A percentile compares a stretch with the other conserved stretches of the same genome.
These are phyloP conservation scores for Pomacea canaliculata DNA, from an alignment of 2,888 invertebrate species.

Conservation along the genomic window DNA sequence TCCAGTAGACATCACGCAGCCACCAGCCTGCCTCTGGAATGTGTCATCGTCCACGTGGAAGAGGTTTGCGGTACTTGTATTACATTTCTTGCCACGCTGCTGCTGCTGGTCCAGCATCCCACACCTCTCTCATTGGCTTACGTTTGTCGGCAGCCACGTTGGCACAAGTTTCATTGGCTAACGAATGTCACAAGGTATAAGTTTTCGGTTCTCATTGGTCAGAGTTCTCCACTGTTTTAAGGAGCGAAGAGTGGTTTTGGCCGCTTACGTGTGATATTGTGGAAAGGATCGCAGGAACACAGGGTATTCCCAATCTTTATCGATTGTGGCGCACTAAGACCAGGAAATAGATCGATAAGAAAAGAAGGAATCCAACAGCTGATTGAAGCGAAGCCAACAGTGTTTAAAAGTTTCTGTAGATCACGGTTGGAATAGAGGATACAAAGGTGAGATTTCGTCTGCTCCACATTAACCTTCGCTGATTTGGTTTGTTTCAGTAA, in stretches of 20 bases:
- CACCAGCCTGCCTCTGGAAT: not conserved
- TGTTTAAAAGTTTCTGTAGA: not conserved
- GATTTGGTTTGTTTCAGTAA: too few relatives aligned
- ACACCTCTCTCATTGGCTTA: conserved; percentile 10
- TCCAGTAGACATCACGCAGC: too few relatives aligned
- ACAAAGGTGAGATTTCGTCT: conserved; percentile 23
- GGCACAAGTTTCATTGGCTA: conserved; percentile 36
- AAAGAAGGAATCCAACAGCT: not conserved
- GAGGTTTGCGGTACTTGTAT: conserved; percentile 3
- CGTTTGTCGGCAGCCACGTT: conserved; percentile 37
- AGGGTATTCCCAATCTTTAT: not conserved
- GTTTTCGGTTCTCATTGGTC: conserved; percentile 29
- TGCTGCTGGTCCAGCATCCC: conserved; percentile 7
- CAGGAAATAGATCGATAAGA: conserved; percentile 9
- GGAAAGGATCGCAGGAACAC: not conserved
- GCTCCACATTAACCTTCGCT: not conserved
- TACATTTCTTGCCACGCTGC: conserved; percentile 33
- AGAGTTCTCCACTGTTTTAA: conserved; percentile 12
- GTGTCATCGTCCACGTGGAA: conserved; percentile 37
- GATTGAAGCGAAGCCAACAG: not conserved
- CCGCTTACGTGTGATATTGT: not conserved
- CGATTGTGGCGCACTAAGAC: not conserved
- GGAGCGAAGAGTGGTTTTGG: conserved; percentile 7
- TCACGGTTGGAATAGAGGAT: not conserved
- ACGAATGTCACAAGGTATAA: conserved; percentile 28